Evolutionary conservation across 2,888 invertebrate genomes (phyloP).

Genomic region (Drosophila maculinotata): DNA sequence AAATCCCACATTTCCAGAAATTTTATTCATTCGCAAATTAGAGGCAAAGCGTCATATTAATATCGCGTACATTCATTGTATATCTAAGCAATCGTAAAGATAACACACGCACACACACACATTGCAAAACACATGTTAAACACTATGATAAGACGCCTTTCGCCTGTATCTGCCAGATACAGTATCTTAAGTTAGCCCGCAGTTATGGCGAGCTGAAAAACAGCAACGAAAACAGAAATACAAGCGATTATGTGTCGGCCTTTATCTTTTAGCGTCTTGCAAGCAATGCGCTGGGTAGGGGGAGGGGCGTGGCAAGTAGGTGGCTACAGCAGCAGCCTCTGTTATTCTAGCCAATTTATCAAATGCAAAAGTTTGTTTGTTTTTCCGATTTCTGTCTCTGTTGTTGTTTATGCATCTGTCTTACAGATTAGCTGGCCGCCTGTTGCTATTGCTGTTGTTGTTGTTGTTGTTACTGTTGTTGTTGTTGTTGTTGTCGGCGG

Average conservation of each 20-base stretch:
- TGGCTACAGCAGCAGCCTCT: conserved; percentile 24
- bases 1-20: too few relatives aligned
- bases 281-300: background rate
- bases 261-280: conserved; percentile 43
- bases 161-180: conserved; percentile 57
- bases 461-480: conserved; percentile 2
- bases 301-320: background rate
- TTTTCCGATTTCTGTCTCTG: conserved; percentile 22
- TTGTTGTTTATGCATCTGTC: conserved; percentile 62
- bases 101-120: conserved; percentile 3
- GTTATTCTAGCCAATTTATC: conserved; percentile 63
- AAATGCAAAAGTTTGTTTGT: conserved; percentile 46
- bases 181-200: conserved; percentile 64
- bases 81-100: conserved; percentile 33
- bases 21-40: too few relatives aligned
- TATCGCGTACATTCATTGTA: background rate
- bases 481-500: conserved; percentile 12
- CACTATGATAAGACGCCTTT: conserved; percentile 47
- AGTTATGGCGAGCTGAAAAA: conserved; percentile 32
- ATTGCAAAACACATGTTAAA: conserved; percentile 54
- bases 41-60: too few relatives aligned
- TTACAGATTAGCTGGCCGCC: conserved; percentile 46
- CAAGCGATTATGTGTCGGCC: conserved; percentile 14
- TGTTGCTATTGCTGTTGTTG: conserved; percentile 10
- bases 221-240: conserved; percentile 1